Percentiles rank a stretch among this genome's conserved stretches.
Evolutionary conservation across 2,888 invertebrate species (phyloP).

Genomic region (Thera britannica): DNA sequence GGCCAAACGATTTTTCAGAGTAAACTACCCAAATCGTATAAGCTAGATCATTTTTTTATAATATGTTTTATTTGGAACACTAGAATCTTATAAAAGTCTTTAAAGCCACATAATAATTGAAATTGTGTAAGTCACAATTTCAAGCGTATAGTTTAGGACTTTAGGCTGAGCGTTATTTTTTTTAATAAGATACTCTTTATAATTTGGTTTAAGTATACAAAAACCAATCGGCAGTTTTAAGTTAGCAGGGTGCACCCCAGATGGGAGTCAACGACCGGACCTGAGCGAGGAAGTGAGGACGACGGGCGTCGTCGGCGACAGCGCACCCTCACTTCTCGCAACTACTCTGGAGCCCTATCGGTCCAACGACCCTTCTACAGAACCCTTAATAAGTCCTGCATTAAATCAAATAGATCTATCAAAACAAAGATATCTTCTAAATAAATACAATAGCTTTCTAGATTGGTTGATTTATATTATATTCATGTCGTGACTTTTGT

Average conservation of each 20-base stretch:
- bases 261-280: constrained; percentile 76
- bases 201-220: constrained; percentile 34
- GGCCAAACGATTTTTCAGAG: constrained; percentile 49
- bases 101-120: no score
- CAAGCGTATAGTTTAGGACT: no score
- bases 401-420: constrained; percentile 7
- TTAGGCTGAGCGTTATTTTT: no score
- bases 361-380: constrained; percentile 73
- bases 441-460: not conserved
- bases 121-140: no score
- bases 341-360: constrained; percentile 69
- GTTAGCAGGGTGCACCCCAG: constrained; percentile 63
- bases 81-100: no score
- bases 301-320: constrained; percentile 47
- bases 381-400: constrained; percentile 66
- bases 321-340: constrained; percentile 63
- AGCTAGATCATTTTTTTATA: constrained; percentile 14
- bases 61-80: not conserved
- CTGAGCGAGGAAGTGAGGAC: constrained; percentile 39
- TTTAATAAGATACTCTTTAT: no score
- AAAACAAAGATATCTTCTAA: not conserved
- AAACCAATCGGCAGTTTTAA: constrained; percentile 65
- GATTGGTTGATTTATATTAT: not conserved
- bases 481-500: not conserved
- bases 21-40: constrained; percentile 40